Base-by-base conservation (phyloP, 2,113 vertebrate genomes). In the Protobothrops mucrosquamatus region DNA sequence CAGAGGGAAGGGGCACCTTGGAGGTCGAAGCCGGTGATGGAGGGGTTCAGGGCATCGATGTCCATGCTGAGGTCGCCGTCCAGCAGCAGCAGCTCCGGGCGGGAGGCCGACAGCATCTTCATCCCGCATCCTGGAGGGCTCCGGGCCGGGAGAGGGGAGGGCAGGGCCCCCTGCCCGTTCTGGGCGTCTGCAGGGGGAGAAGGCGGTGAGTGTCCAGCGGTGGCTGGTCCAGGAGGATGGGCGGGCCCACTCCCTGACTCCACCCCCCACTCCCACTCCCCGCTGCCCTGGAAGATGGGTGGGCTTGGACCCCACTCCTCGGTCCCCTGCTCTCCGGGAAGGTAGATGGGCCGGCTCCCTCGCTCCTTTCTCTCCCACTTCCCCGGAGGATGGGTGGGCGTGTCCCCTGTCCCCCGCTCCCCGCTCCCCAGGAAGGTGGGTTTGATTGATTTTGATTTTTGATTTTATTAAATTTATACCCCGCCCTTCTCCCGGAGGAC, bases 1-100 rank as follows among this genome's bases (percentile, higher is more conserved):
- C 9, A 34, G 1, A 29, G 26, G 1, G 8, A 11, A 10, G 22
- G 11, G 95, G 6, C 55, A 98, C 98, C 98, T 96, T 99, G 99
- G 95, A 99, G 98, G 94, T 99, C 99, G 74, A 99, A 98, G 93
- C 99, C 99, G 0, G 98, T 99, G 94, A 99, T 98, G 95, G 98
- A 99, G 0, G 99, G 99, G 87, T 99, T 99, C 54, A 99, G 98
- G 23, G 97, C 98, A 87, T 99, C 99, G 1, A 99, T 96, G 59
- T 99, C 99, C 0, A 97, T 99, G 91, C 96, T 98, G 88, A 97
- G 96, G 34, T 99, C 99, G 52, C 97, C 98, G 0, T 99, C 99
- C 6, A 97, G 97, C 94, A 98, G 92, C 26, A 99, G 96, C 1
- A 98, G 93, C 24, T 99, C 99, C 7, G 97, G 98, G 91, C 97